Evolutionary conservation across 2,113 vertebrate genomes (phyloP), one percentile per base, ranked within the genome.

Genomic region (Tympanuchus pallidicinctus): DNA sequence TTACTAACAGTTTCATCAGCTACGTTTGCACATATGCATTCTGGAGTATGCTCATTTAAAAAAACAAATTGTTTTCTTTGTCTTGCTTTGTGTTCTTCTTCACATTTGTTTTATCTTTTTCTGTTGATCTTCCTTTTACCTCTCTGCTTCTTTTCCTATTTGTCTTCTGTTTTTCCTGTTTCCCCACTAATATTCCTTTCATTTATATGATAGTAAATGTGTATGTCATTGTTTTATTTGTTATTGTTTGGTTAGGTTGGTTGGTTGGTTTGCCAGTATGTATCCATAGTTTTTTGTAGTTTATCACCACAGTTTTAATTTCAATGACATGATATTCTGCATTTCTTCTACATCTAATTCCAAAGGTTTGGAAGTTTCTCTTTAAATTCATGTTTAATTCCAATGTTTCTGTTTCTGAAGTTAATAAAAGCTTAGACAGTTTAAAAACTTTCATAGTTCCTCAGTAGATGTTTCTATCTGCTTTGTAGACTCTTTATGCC

Each of bases 211-310:
- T 50, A 69, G 13, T 11, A 69, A 64, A 32, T 42, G 3, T n/a
- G 11, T 73, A 11, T n/a, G n/a, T 63, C 8, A 28, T 28, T 16
- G 10, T 57, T 56, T 56, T 56, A 15, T 63, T 60, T 57, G 28
- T 19, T 32, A 28, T 54, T 57, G 30, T 18, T 57, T 32, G 10
- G 16, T 32, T 57, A 30, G 47, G 47, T 48, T 22, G 21, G 21
- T 47, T 47, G 47, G 47, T 28, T 54, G 12, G 50, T 36, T 66
- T 81, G 45, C 17, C n/a, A 64, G 22, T 47, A 65, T 20, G 43
- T 38, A 4, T 43, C 3, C 14, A 32, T 30, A 38, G 5, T 2
- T 24, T 72, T 74, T 22, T 2, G 10, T 1, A 0, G 63, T 72
- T 77, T 34, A n/a, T 34, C 54, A 57, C 47, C 38, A 6, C 54